These are phyloP conservation scores for Oconnorella tubifera DNA, from an alignment of 2,888 invertebrate species.

Conservation along the genomic window DNA sequence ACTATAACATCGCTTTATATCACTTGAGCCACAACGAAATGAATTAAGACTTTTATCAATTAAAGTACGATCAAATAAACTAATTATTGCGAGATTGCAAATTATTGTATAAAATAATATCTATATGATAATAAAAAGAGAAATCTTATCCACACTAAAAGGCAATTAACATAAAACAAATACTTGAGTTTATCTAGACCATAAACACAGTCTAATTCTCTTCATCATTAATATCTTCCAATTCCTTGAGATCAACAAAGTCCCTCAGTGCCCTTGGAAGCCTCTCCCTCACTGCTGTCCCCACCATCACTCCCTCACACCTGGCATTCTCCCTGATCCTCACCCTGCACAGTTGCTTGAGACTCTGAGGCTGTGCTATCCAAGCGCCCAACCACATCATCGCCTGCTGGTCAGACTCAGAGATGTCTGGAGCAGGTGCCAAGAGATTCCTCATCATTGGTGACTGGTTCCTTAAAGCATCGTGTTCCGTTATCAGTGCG, in stretches of 20 bases:
- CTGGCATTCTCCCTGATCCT: constrained; percentile 34
- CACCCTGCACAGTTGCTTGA: constrained; percentile 46
- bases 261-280: not conserved
- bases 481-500: not conserved
- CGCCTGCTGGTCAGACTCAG: constrained; percentile 15
- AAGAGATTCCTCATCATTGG: not conserved
- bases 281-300: not conserved
- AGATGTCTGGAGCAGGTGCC: too few species aligned
- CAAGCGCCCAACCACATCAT: constrained; percentile 39
- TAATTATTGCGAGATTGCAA: too few species aligned
- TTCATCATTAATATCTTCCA: not conserved
- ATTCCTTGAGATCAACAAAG: not conserved
- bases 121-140: too few species aligned
- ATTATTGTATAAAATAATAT: too few species aligned
- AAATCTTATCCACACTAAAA: too few species aligned
- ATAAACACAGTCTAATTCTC: too few species aligned
- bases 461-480: not conserved
- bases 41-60: too few species aligned
- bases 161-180: too few species aligned
- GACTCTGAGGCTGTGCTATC: constrained; percentile 43
- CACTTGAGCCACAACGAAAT: too few species aligned
- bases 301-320: not conserved
- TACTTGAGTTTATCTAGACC: too few species aligned
- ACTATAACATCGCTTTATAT: too few species aligned
- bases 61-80: too few species aligned